Percentiles rank a stretch among this genome's conserved stretches.
Evolutionary conservation across 2,797 vertebrate genomes (phyloP).

Genomic region (Leuciscus waleckii): DNA sequence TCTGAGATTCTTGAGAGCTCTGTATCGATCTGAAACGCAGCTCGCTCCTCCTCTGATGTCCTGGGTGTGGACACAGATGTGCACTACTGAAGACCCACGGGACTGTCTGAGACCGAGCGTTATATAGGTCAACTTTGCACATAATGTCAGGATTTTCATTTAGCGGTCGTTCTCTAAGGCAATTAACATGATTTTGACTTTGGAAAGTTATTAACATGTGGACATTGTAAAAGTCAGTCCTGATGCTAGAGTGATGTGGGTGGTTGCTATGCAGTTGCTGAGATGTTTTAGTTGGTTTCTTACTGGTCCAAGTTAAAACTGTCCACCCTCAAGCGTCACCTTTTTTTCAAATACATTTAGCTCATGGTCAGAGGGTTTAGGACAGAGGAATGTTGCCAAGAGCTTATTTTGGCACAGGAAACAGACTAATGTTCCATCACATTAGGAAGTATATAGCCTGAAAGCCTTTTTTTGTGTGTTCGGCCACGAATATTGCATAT

Average conservation of each 20-base stretch:
- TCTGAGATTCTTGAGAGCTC: conserved; percentile 35
- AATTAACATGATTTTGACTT: neutral
- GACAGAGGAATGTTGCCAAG: neutral
- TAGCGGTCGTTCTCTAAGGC: neutral
- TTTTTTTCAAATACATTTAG: neutral
- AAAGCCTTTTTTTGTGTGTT: neutral
- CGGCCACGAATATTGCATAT: neutral
- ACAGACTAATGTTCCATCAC: conserved; percentile 3
- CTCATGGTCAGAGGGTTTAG: conserved; percentile 10
- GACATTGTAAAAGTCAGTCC: neutral
- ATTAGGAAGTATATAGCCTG: too few relatives aligned
- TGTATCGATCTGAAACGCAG: conserved; percentile 52
- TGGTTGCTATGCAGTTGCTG: neutral
- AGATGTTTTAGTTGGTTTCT: neutral
- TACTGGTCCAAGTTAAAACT: neutral
- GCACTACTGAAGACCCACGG: conserved; percentile 41
- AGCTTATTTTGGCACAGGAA: conserved; percentile 22
- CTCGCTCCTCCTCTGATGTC: conserved; percentile 30
- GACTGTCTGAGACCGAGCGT: conserved; percentile 18
- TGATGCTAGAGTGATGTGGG: neutral
- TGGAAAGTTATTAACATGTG: neutral
- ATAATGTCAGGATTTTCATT: conserved; percentile 20
- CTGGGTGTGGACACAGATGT: conserved; percentile 45
- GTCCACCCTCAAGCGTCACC: neutral
- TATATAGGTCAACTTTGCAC: conserved; percentile 37